These are phyloP conservation scores for Automeris io DNA, from an alignment of 2,888 invertebrate genomes.

Conservation along the genomic window DNA sequence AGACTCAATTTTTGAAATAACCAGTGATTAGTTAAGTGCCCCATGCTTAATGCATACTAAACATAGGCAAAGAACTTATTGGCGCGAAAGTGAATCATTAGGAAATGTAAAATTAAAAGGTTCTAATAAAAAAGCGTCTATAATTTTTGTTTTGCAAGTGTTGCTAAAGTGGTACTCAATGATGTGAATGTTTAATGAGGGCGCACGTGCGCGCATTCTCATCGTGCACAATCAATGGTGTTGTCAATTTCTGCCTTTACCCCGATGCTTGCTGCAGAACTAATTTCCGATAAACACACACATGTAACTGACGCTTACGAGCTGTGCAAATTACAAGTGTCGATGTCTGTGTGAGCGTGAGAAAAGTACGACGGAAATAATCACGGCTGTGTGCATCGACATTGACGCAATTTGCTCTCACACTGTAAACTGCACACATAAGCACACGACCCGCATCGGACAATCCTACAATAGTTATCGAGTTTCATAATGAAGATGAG, in stretches of 20 bases:
- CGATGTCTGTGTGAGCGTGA: conserved; percentile 66
- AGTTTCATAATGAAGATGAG: conserved; percentile 63
- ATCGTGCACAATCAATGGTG: conserved; percentile 52
- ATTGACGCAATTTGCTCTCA: conserved; percentile 43
- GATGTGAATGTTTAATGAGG: conserved; percentile 56
- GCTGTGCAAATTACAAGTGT: conserved; percentile 56
- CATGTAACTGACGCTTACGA: conserved; percentile 42
- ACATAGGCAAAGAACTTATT: too few relatives aligned
- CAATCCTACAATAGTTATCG: conserved; percentile 56
- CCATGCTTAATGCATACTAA: too few relatives aligned
- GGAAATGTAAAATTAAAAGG: conserved; percentile 41
- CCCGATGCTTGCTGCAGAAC: conserved; percentile 58
- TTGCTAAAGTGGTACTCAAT: conserved; percentile 34
- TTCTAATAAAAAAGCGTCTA: conserved; percentile 25
- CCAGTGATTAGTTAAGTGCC: too few relatives aligned
- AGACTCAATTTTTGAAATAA: too few relatives aligned
- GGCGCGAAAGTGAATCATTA: conserved; percentile 31
- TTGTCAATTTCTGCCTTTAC: conserved; percentile 65
- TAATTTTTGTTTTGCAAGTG: conserved; percentile 53
- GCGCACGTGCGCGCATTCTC: conserved; percentile 60
- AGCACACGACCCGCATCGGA: conserved; percentile 52
- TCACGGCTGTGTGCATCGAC: conserved; percentile 44
- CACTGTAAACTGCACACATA: conserved; percentile 40
- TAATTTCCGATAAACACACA: conserved; percentile 69
- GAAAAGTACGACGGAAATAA: conserved; percentile 68